Percentiles rank a stretch among this genome's conserved stretches.
phyloP scores from a whole-genome alignment of 1,140 invertebrate species.

The Bombus difficillimus region DNA sequence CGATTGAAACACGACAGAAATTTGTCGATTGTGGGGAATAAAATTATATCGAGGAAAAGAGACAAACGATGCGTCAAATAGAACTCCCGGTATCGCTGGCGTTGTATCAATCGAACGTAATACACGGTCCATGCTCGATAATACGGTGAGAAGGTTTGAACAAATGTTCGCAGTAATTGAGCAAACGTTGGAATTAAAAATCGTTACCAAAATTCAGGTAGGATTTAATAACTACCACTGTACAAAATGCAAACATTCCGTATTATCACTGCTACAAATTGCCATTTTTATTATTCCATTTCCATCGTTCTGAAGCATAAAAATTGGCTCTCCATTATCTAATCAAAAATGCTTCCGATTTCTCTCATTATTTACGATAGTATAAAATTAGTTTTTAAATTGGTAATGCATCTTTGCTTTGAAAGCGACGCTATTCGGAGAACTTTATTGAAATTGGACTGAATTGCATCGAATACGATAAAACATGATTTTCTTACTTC shows the following conservation, averaged over 20 bases:
- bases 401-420: not conserved
- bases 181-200: slow-evolving; percentile 13
- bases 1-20: not conserved
- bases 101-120: not conserved
- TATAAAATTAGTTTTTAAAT: not conserved
- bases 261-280: not conserved
- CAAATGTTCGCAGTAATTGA: slow-evolving; percentile 19
- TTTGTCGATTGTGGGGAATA: not conserved
- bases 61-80: slow-evolving; percentile 27
- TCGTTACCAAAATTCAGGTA: not conserved
- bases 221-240: not conserved
- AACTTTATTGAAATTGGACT: too few relatives aligned
- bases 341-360: not conserved
- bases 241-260: not conserved
- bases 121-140: not conserved
- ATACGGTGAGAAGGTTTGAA: not conserved
- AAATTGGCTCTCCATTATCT: not conserved
- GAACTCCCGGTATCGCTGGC: slow-evolving; percentile 16
- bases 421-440: too few relatives aligned
- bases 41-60: slow-evolving; percentile 29
- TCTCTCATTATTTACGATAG: not conserved
- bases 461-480: too few relatives aligned
- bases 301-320: not conserved
- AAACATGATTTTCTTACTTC: not conserved
- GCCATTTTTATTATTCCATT: not conserved